Conservation (phyloP, 2,888 invertebrate genomes). For the Empis stercorea region DNA sequence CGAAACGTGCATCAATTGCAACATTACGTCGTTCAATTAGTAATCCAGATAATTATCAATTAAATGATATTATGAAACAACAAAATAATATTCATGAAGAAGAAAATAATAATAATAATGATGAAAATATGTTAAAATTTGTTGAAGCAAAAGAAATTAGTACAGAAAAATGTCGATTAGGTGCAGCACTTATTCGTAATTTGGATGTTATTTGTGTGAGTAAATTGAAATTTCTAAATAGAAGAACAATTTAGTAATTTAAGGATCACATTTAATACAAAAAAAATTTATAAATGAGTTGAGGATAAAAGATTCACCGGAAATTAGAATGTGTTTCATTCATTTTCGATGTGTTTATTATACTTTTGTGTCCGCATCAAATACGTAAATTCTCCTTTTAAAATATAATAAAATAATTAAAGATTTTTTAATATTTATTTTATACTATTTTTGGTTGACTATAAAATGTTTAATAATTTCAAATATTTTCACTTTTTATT, state of each 20-base stretch:
- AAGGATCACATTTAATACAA: too few relatives aligned
- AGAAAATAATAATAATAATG: not conserved
- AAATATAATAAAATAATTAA: too few relatives aligned
- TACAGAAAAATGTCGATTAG: slow-evolving; percentile 8
- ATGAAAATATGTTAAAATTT: not conserved
- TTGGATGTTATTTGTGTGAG: slow-evolving; percentile 30
- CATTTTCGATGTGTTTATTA: too few relatives aligned
- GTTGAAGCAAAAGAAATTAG: slow-evolving; percentile 4
- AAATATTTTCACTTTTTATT: too few relatives aligned
- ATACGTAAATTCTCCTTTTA: too few relatives aligned
- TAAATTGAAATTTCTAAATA: slow-evolving; percentile 9
- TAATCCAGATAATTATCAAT: slow-evolving; percentile 28
- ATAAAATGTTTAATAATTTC: too few relatives aligned
- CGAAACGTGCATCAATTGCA: slow-evolving; percentile 30
- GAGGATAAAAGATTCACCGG: too few relatives aligned
- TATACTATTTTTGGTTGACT: too few relatives aligned
- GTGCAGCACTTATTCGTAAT: slow-evolving; percentile 20
- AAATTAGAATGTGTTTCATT: too few relatives aligned
- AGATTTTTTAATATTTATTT: too few relatives aligned
- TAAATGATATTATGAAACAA: not conserved
- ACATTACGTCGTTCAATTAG: slow-evolving; percentile 31
- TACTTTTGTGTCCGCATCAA: too few relatives aligned
- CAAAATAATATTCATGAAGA: slow-evolving; percentile 3
- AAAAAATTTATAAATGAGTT: too few relatives aligned
- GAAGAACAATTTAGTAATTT: not conserved